Evolutionary conservation across 2,797 vertebrate species (phyloP).

Genomic region (Picus viridis): DNA sequence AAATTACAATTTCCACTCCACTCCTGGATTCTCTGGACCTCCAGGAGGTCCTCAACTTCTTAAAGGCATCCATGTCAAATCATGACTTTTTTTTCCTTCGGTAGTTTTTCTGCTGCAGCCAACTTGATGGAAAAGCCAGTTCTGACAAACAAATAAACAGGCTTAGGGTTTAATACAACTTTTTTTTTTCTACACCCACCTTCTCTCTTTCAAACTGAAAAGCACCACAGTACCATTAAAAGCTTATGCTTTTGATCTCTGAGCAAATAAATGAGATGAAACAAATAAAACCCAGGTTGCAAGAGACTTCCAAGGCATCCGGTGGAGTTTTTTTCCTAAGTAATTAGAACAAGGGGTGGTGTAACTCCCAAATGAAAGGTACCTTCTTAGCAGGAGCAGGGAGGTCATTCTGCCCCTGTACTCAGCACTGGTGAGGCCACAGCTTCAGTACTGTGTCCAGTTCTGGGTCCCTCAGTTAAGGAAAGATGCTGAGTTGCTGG

Average conservation of each 20-base stretch:
- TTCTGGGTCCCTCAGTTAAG: no score
- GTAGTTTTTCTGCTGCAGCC: neutral
- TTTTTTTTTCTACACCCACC: conserved; percentile 21
- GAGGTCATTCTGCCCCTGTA: no score
- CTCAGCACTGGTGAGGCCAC: no score
- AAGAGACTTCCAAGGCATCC: conserved; percentile 73
- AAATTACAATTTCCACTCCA: no score
- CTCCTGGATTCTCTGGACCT: no score
- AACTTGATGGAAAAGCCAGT: neutral
- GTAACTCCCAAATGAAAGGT: conserved; percentile 64
- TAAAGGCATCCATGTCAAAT: no score
- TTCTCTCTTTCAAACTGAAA: conserved; percentile 39
- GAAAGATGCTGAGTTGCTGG: no score
- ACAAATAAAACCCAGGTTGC: conserved; percentile 74
- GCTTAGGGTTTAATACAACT: neutral
- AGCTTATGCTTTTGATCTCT: conserved; percentile 62
- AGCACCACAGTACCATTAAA: conserved; percentile 41
- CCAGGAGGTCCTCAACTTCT: no score
- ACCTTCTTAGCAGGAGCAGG: neutral
- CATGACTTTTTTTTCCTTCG: neutral
- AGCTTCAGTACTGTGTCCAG: no score
- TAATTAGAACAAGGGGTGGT: conserved; percentile 73
- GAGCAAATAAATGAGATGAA: conserved; percentile 76
- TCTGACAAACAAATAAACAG: conserved; percentile 12
- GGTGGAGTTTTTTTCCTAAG: conserved; percentile 72